Evolutionary conservation across 2,888 invertebrate genomes (phyloP).

Genomic region (Pammene aurita): DNA sequence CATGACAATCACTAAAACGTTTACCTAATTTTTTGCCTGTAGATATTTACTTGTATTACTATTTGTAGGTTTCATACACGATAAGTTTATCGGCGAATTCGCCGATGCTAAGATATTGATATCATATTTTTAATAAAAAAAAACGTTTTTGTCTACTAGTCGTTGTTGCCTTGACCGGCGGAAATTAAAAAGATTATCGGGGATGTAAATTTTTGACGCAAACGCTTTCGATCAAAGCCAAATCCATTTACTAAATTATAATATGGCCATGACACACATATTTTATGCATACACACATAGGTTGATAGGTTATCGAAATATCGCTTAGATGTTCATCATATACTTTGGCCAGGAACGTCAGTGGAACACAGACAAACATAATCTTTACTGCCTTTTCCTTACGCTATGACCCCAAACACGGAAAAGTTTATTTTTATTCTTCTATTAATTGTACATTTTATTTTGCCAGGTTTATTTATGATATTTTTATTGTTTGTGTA

Average conservation of each 20-base stretch:
- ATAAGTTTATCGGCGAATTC: no score
- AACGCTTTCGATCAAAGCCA: slow-evolving; percentile 17
- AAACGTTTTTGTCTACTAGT: slow-evolving; percentile 10
- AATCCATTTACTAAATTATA: slow-evolving; percentile 18
- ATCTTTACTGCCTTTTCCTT: no score
- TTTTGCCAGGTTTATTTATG: no score
- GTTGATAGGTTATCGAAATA: neutral
- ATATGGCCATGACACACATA: slow-evolving; percentile 17
- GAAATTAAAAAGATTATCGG: slow-evolving; percentile 25
- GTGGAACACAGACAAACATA: no score
- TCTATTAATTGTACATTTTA: no score
- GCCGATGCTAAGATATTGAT: neutral
- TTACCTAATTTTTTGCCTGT: no score
- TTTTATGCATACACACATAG: neutral
- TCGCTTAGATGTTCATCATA: neutral
- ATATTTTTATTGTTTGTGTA: neutral
- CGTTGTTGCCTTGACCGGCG: slow-evolving; percentile 28
- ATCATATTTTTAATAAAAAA: neutral
- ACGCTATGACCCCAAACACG: no score
- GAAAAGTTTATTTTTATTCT: no score
- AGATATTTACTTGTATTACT: no score
- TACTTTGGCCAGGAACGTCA: no score
- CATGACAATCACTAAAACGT: no score
- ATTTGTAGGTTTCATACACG: no score
- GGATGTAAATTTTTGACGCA: slow-evolving; percentile 24